A percentile compares a stretch with the other conserved stretches of the same genome.
These are phyloP conservation scores for Abramis brama DNA, from an alignment of 2,113 vertebrate species.

Conservation along the genomic window DNA sequence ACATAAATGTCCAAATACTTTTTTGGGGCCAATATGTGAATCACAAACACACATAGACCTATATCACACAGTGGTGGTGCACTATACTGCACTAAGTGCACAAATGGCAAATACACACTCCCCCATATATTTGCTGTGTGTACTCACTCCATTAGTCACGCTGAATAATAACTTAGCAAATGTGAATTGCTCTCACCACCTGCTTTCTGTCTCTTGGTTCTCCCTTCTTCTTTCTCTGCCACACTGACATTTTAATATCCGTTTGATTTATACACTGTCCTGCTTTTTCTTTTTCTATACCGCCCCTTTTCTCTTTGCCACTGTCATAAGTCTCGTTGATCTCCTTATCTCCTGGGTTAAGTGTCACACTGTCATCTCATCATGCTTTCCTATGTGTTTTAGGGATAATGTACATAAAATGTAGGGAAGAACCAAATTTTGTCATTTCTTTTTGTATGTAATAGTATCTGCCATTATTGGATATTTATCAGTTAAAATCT, in stretches of 20 bases:
- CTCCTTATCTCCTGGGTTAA: not conserved
- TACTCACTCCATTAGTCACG: conserved; percentile 18
- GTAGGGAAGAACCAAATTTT: not conserved
- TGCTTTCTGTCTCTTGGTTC: conserved; percentile 6
- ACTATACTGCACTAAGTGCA: conserved; percentile 7
- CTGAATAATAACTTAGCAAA: conserved; percentile 37
- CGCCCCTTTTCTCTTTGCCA: conserved; percentile 4
- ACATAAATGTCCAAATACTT: not conserved
- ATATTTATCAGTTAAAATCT: not conserved
- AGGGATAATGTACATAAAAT: not conserved
- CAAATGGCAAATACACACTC: conserved; percentile 10
- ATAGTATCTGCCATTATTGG: not conserved
- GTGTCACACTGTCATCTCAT: not conserved
- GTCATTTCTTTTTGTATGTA: not conserved
- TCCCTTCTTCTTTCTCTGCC: not conserved
- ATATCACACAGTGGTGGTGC: not conserved
- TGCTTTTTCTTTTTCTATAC: conserved; percentile 30
- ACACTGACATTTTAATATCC: conserved; percentile 36
- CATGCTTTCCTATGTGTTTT: not conserved
- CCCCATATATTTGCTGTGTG: conserved; percentile 4
- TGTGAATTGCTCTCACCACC: not conserved
- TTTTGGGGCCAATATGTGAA: not conserved
- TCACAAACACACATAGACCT: not conserved
- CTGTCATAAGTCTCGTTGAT: not conserved
- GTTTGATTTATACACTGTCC: conserved; percentile 28